Conservation (phyloP, 2,113 vertebrate genomes). For the Pterocles gutturalis region DNA sequence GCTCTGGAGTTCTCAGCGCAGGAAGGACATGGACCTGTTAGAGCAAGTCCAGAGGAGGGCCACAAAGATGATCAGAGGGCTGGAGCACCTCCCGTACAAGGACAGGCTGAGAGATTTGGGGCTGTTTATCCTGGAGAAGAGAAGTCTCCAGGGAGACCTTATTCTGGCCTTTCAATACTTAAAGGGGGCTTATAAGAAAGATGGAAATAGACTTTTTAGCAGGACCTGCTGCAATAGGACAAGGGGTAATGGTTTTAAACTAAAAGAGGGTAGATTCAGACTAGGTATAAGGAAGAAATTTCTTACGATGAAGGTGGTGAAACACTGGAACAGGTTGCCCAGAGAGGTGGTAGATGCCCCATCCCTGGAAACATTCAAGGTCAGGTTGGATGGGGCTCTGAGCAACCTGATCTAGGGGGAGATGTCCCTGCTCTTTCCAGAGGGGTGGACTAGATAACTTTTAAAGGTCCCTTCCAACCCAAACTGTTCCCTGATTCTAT, state of each 20-base stretch:
- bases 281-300: too few relatives aligned
- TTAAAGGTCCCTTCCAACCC: not conserved
- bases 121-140: not conserved
- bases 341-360: not conserved
- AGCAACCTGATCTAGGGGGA: not conserved
- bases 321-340: not conserved
- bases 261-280: too few relatives aligned
- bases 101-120: too few relatives aligned
- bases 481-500: not conserved
- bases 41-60: not conserved
- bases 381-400: not conserved
- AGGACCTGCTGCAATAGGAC: not conserved
- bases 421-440: not conserved
- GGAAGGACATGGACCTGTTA: not conserved
- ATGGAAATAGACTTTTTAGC: not conserved
- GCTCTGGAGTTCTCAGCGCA: not conserved
- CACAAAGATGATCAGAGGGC: not conserved
- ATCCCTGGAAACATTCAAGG: not conserved
- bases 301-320: not conserved
- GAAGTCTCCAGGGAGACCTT: rapidly evolving
- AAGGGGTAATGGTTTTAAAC: not conserved
- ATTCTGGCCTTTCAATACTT: not conserved
- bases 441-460: not conserved
- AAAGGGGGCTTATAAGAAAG: not conserved
- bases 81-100: not conserved